Evolutionary conservation across 2,888 invertebrate genomes (phyloP), one percentile per base, ranked within the genome.

Genomic region (Tiphia femorata): DNA sequence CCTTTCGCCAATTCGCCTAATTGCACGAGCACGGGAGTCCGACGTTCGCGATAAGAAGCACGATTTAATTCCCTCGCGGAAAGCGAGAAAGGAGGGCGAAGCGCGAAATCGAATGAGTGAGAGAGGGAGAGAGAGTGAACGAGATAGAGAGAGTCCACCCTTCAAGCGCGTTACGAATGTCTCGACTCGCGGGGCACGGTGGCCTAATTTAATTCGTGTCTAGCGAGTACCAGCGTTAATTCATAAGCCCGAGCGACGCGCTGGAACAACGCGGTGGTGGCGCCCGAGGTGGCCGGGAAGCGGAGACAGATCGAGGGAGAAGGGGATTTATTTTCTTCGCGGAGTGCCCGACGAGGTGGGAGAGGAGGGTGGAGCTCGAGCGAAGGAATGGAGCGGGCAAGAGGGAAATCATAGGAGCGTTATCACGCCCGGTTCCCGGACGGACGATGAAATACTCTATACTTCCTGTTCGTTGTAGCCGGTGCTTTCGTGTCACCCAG

Each of bases 381-480:
- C 20, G 30, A 3, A n/a, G 8, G 29, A 25, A 48, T 20, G 21
- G 56, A 43, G 30, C 37, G 25, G 23, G 12, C 23, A 16, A 29
- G 17, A n/a, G 49, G 62, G 58, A 47, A 62, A 56, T 65, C 52
- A 44, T 58, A 42, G 38, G 42, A 58, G 51, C 57, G 43, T 55
- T 61, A 62, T 62, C 58, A 21, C 40, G 49, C 14, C 41, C 42
- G 46, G 55, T 58, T 19, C 49, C 42, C 51, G 49, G 12, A 50
- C 49, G 52, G 58, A 58, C 48, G 49, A 53, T 59, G 59, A 69
- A 64, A 69, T 59, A 64, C 35, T 46, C 38, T 23, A 30, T 30
- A 56, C 30, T 64, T 58, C 53, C 49, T 27, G 49, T 53, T 57
- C 41, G 54, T 52, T 57, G 21, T 42, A 40, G 29, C 46, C n/a